Conservation (phyloP, 2,888 invertebrate species). For the Podotricha telesiphe region DNA sequence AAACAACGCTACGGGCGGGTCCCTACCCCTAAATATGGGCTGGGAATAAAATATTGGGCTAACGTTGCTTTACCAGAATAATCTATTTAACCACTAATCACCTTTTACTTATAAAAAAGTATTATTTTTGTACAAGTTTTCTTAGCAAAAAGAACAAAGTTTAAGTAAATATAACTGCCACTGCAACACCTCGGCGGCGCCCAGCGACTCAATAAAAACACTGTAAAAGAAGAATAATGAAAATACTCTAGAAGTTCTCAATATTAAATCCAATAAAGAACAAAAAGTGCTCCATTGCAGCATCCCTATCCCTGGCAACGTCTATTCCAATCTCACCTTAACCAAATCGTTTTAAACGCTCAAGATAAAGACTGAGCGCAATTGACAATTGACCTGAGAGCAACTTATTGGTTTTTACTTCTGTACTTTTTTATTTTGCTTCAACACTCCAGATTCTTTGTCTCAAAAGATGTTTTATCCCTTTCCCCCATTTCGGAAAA, state of each 20-base stretch:
- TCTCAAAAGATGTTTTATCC: constrained; percentile 57
- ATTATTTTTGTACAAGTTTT: neutral
- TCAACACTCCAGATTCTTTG: constrained; percentile 71
- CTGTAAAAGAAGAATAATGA: neutral
- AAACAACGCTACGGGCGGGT: no score
- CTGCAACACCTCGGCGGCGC: neutral
- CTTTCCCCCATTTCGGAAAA: constrained; percentile 50
- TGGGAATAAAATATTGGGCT: no score
- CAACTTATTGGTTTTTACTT: constrained; percentile 49
- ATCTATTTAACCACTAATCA: no score
- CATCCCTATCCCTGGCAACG: constrained; percentile 1
- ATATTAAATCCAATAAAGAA: constrained; percentile 5
- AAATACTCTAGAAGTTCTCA: constrained; percentile 1
- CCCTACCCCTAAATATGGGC: no score
- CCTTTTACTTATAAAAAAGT: neutral
- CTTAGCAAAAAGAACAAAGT: neutral
- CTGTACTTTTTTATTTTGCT: constrained; percentile 50
- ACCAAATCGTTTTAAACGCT: constrained; percentile 38
- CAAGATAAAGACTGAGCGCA: constrained; percentile 42
- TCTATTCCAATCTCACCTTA: constrained; percentile 33
- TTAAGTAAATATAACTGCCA: neutral
- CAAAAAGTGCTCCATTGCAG: constrained; percentile 12
- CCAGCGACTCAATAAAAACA: neutral
- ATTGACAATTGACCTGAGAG: constrained; percentile 50
- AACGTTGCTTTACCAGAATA: no score